Conservation (phyloP, 1,140 invertebrate species). For the Drosophila nikananu region DNA sequence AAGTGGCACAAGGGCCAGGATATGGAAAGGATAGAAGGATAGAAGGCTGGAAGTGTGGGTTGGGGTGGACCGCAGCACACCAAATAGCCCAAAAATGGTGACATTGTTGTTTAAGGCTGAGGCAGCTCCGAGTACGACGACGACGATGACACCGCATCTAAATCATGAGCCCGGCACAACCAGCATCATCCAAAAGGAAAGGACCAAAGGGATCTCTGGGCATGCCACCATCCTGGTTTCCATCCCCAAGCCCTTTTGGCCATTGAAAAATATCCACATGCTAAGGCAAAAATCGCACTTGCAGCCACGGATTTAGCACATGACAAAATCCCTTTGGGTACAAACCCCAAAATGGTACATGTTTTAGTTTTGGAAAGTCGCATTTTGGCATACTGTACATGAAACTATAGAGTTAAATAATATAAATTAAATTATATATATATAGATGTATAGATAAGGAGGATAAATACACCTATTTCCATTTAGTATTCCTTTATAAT, state of each 20-base stretch:
- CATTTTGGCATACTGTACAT: neutral
- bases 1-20: neutral
- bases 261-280: constrained; percentile 64
- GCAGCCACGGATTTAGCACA: constrained; percentile 55
- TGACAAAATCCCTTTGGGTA: constrained; percentile 24
- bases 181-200: constrained; percentile 27
- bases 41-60: neutral
- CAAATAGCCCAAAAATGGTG: constrained; percentile 60
- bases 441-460: neutral
- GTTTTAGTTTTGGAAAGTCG: neutral
- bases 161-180: constrained; percentile 46
- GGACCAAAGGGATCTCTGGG: constrained; percentile 9
- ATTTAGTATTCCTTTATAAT: too few relatives aligned
- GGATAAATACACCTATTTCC: too few relatives aligned
- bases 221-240: neutral
- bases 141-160: constrained; percentile 35
- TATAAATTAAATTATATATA: neutral
- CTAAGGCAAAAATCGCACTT: constrained; percentile 55
- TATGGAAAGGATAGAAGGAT: constrained; percentile 11
- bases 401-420: neutral
- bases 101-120: constrained; percentile 58
- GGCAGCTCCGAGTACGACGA: constrained; percentile 15
- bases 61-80: constrained; percentile 5
- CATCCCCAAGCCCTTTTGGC: constrained; percentile 9
- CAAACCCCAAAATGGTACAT: constrained; percentile 11